Conservation (phyloP, 2,888 invertebrate genomes). For the Macaria notata region DNA sequence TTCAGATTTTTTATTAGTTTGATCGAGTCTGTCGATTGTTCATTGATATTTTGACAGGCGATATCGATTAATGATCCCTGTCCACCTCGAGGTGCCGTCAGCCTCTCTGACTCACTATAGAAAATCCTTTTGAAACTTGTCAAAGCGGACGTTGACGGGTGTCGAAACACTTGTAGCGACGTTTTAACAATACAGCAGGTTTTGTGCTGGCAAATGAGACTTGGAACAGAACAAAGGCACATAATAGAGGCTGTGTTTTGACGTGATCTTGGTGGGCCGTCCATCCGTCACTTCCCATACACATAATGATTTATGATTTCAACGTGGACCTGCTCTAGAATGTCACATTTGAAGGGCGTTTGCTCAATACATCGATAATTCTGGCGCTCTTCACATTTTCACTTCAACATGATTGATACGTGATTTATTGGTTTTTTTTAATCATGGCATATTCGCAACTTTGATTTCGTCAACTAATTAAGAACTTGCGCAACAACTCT, state of each 20-base stretch:
- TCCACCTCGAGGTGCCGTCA: slow-evolving; percentile 46
- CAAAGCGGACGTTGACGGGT: slow-evolving; percentile 67
- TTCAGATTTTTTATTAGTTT: too few relatives aligned
- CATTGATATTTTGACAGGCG: slow-evolving; percentile 46
- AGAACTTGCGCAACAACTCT: slow-evolving; percentile 4
- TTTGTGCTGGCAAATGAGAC: slow-evolving; percentile 60
- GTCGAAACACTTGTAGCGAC: slow-evolving; percentile 59
- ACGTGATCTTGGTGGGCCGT: slow-evolving; percentile 63
- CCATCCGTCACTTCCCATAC: slow-evolving; percentile 55
- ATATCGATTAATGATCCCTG: slow-evolving; percentile 48
- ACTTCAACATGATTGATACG: slow-evolving; percentile 12
- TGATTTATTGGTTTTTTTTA: slow-evolving; percentile 23
- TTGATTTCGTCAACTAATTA: slow-evolving; percentile 12
- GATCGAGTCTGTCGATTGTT: too few relatives aligned
- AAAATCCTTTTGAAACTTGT: slow-evolving; percentile 63
- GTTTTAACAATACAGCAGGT: slow-evolving; percentile 60
- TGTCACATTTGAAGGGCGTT: slow-evolving; percentile 38
- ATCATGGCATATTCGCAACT: slow-evolving; percentile 11
- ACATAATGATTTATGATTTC: slow-evolving; percentile 66
- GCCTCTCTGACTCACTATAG: slow-evolving; percentile 41
- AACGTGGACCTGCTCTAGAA: slow-evolving; percentile 47
- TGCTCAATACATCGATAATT: slow-evolving; percentile 36
- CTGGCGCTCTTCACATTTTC: slow-evolving; percentile 20
- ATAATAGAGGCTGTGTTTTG: slow-evolving; percentile 65
- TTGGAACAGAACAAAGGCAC: slow-evolving; percentile 64